phyloP scores from a whole-genome alignment of 2,888 invertebrate genomes.

The Melipona bicolor region DNA sequence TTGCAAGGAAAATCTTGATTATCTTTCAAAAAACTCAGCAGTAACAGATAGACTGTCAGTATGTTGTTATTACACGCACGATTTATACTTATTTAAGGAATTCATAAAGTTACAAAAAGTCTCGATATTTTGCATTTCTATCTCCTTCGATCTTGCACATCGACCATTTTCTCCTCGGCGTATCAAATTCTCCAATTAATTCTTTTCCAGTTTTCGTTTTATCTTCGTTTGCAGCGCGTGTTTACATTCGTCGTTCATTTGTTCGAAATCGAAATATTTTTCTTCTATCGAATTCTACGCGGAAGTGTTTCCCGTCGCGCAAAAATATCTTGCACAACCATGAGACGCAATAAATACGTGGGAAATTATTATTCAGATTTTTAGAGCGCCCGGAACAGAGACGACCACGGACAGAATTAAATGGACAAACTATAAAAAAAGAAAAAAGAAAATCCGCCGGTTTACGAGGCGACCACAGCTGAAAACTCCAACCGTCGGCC shows the following conservation, averaged over 20 bases:
- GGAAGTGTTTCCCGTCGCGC: not conserved
- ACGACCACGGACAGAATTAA: constrained; percentile 15
- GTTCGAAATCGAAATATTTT: not conserved
- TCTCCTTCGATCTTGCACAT: not conserved
- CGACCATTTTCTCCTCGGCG: not conserved
- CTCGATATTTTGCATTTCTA: too few relatives aligned
- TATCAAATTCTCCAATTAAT: not conserved
- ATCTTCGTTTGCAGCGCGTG: too few relatives aligned
- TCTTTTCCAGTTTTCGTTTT: not conserved
- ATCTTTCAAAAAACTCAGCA: too few relatives aligned
- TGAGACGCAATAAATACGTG: constrained; percentile 13
- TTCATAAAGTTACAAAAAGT: too few relatives aligned
- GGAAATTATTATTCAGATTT: constrained; percentile 35
- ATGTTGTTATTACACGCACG: too few relatives aligned
- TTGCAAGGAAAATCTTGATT: too few relatives aligned
- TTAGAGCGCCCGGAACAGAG: not conserved
- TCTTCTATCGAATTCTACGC: not conserved
- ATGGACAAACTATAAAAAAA: constrained; percentile 40
- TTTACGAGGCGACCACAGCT: constrained; percentile 23
- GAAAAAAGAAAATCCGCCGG: constrained; percentile 10
- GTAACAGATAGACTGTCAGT: too few relatives aligned
- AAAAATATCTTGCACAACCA: not conserved
- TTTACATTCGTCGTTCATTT: too few relatives aligned
- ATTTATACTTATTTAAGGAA: too few relatives aligned
- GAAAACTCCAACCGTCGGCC: constrained; percentile 8